These are phyloP conservation scores for Belonocnema kinseyi DNA, from an alignment of 1,140 invertebrate genomes.

Conservation along the genomic window DNA sequence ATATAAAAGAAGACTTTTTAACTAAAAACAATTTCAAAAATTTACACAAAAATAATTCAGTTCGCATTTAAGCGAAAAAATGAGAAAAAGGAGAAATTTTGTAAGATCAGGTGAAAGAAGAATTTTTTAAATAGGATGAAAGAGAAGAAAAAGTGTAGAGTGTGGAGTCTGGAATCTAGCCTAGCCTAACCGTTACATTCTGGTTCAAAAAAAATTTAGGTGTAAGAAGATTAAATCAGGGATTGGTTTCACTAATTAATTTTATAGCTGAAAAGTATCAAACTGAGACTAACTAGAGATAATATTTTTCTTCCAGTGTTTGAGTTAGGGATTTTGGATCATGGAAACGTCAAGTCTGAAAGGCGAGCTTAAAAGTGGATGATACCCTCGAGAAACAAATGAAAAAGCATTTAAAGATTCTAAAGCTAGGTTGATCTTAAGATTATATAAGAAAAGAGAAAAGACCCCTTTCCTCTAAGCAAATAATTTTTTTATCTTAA, in stretches of 20 bases:
- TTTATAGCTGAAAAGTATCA: not conserved
- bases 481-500: slow-evolving; percentile 15
- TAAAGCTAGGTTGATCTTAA: not conserved
- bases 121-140: too few species aligned
- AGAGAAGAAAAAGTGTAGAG: too few species aligned
- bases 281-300: slow-evolving; percentile 21
- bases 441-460: not conserved
- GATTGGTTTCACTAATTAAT: not conserved
- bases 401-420: not conserved
- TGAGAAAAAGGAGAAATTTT: too few species aligned
- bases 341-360: not conserved
- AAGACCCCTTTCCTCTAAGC: not conserved
- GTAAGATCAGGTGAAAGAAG: too few species aligned
- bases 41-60: too few species aligned
- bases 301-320: slow-evolving; percentile 18
- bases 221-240: not conserved
- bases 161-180: too few species aligned
- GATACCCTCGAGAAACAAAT: slow-evolving; percentile 10
- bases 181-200: not conserved
- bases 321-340: not conserved
- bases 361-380: not conserved
- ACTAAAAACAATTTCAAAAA: too few species aligned
- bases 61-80: too few species aligned
- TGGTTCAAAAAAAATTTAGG: not conserved
- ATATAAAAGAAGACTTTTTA: too few species aligned